Evolutionary conservation across 2,113 vertebrate genomes (phyloP), one percentile per base, ranked within the genome.

Genomic region (Paradoxurus hermaphroditus): DNA sequence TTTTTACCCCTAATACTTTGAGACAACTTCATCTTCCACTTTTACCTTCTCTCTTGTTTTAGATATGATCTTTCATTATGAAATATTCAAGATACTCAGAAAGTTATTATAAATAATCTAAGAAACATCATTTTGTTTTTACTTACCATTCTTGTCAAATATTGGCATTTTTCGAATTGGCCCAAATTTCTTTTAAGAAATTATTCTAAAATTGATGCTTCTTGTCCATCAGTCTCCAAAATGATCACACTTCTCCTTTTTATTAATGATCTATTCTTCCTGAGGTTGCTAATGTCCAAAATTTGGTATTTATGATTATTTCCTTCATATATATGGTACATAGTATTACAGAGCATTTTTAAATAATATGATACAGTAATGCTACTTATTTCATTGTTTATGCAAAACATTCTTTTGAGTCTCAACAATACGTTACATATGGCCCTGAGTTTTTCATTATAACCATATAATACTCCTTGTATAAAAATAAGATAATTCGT

Each of bases 221-320:
- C 19, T 62, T 88, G 6, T 78, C 6, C 25, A 78, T 34, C 23
- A 13, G 4, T 79, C 25, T 72, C 53, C 53, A 63, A 72, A 78
- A 79, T 85, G 9, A 85, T 31, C 19, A 53, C 0, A 3, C 16
- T 36, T 68, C 41, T 56, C 12, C 25, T 1, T 78, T 46, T 34
- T 16, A 49, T 56, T 39, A 77, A 53, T 36, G 56, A 84, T 7
- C 21, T 77, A 36, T 81, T 53, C 29, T 75, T 41, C 51, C 63
- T 96, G 91, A 98, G 93, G 97, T 77, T 62, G 92, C 68, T 3
- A 59, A 7, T 73, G 27, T 31, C 65, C 56, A 81, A 73, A 73
- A 39, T 39, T 53, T 56, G 5, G 4, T 34, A 49, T 88, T 85
- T 56, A 62, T 21, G 41, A 53, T 83, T 77, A 87, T 83, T 62